Evolutionary conservation across 1,140 invertebrate genomes (phyloP), one percentile per base, ranked within the genome.

Genomic region (Tetraneura akinire): DNA sequence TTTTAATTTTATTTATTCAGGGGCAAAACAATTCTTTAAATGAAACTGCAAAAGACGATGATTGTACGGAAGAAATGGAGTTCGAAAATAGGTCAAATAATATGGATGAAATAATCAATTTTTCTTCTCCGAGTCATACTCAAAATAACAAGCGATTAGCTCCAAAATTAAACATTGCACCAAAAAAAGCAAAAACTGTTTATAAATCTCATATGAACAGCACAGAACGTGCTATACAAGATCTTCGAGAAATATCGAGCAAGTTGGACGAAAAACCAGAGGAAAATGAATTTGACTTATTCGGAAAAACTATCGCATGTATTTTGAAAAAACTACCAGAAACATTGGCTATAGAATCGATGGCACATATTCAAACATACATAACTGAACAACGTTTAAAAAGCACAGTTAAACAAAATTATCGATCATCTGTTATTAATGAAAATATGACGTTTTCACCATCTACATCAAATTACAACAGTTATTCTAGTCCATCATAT

Each of bases 341-440:
- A 57, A 57, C 53, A 57, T 57, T 57, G 21, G 53, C 53, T 57
- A 21, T 57, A 57, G 53, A 57, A 57, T 57, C 53, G 53, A 57
- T 57, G 53, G 53, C 21, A 57, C 53, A 57, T 57, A 57, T 57
- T 57, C 53, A 57, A 57, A 3, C 53, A 57, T 57, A 57, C 53
- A 23, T 57, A 13, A 21, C 53, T 57, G 6, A 57, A 57, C 53
- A 57, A 57, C 53, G 53, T 26, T 57, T 57, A 57, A 57, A 57
- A 57, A 14, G 53, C 53, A 57, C 53, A 11, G 53, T 57, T 11
- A 57, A 57, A 23, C 53, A 55, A 55, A 55, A 55, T 55, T 11
- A 55, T 55, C 53, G 21, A 55, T 5, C 53, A 62, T 26, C 73
- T 82, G 80, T n/a, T 84, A 86, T 62, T 82, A 64, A 64, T 64